A percentile compares a stretch with the other conserved stretches of the same genome.
Conservation (phyloP, 2,797 vertebrate genomes). For the Crocodylus rhombifer region DNA sequence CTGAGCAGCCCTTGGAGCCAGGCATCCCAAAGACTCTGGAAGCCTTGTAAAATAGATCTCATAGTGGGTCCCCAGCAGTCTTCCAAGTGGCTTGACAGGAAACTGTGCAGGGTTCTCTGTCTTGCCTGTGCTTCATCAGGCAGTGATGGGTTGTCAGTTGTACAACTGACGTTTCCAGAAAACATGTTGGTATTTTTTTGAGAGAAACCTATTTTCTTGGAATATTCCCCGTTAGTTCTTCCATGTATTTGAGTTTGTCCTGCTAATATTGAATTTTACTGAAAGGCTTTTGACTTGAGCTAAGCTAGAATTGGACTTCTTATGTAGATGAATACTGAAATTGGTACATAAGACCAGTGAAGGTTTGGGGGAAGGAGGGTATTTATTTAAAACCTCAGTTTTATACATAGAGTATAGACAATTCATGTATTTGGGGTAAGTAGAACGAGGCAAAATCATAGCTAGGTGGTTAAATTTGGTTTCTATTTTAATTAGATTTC, state of each 20-base stretch:
- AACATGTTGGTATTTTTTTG: background rate
- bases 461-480: background rate
- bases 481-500: background rate
- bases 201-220: conserved; percentile 28
- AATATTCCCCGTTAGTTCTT: conserved; percentile 5
- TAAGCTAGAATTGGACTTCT: background rate
- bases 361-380: no score
- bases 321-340: background rate
- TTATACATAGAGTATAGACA: background rate
- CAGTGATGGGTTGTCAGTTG: background rate
- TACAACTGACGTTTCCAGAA: background rate
- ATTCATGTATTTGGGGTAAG: background rate
- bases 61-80: background rate
- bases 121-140: background rate
- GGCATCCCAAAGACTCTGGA: no score
- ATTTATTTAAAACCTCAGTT: background rate
- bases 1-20: no score
- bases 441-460: background rate
- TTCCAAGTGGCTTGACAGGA: background rate
- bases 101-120: background rate
- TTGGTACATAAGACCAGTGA: background rate
- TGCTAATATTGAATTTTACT: background rate
- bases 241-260: background rate
- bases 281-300: background rate
- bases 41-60: no score